phyloP scores from a whole-genome alignment of 2,888 invertebrate genomes.

The Anticlea derivata region DNA sequence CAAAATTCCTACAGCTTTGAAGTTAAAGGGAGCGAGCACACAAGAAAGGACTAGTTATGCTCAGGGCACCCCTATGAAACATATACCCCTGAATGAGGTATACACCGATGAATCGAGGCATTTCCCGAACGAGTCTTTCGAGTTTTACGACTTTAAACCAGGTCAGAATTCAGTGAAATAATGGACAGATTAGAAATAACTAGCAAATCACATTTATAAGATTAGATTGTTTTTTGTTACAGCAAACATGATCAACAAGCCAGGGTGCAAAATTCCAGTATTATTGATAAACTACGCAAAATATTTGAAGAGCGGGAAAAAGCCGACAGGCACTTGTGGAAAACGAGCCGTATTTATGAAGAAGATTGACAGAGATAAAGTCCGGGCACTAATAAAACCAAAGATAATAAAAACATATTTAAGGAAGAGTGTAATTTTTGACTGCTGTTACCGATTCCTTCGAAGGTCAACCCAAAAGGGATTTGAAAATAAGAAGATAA shows the following conservation, averaged over 20 bases:
- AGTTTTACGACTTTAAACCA: constrained; percentile 45
- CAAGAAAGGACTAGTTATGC: constrained; percentile 3
- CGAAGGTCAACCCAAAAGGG: constrained; percentile 33
- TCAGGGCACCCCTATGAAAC: constrained; percentile 48
- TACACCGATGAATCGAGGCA: constrained; percentile 43
- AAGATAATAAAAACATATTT: constrained; percentile 50
- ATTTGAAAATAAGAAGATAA: constrained; percentile 39
- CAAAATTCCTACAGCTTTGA: constrained; percentile 5
- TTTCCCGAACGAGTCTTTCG: constrained; percentile 44
- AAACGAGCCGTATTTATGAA: constrained; percentile 60
- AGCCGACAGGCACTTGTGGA: constrained; percentile 48
- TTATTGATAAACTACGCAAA: constrained; percentile 50
- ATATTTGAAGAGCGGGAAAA: constrained; percentile 34
- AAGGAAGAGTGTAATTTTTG: constrained; percentile 46
- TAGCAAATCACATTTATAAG: too few relatives aligned
- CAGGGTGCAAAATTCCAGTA: constrained; percentile 67
- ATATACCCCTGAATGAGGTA: constrained; percentile 47
- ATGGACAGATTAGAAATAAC: too few relatives aligned
- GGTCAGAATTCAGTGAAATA: constrained; percentile 38
- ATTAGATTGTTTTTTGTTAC: constrained; percentile 38
- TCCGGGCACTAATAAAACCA: constrained; percentile 55
- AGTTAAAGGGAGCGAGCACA: constrained; percentile 10
- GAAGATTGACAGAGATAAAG: constrained; percentile 48
- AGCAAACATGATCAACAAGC: constrained; percentile 58
- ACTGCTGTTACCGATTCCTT: constrained; percentile 66